Percentiles rank a stretch among this genome's conserved stretches.
phyloP scores from a whole-genome alignment of 2,888 invertebrate genomes.

The Balanococcus diminutus region DNA sequence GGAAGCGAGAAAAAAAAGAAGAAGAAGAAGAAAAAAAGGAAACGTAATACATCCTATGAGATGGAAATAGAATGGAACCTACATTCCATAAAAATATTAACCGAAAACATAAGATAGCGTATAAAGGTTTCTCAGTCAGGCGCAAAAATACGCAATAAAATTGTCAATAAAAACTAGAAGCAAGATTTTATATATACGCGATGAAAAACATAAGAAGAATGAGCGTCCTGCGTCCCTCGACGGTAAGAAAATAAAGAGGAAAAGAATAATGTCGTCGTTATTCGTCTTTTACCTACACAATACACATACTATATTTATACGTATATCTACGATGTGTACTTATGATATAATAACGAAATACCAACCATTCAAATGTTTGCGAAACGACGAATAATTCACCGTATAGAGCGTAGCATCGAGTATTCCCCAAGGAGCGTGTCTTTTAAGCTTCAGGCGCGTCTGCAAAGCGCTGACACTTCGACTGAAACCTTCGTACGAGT shows the following conservation, averaged over 20 bases:
- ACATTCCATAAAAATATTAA: not conserved
- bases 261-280: not conserved
- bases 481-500: not conserved
- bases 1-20: not conserved
- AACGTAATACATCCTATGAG: not conserved
- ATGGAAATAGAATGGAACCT: not conserved
- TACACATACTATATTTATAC: not conserved
- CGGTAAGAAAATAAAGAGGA: not conserved
- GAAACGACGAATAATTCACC: not conserved
- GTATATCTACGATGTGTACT: not conserved
- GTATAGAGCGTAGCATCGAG: not conserved
- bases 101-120: not conserved
- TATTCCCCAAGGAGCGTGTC: conserved; percentile 8
- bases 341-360: conserved; percentile 23
- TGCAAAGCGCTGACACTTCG: not conserved
- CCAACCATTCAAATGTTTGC: conserved; percentile 17
- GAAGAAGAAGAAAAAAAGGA: not conserved
- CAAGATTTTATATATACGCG: not conserved
- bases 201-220: not conserved
- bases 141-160: conserved; percentile 1
- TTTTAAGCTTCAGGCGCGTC: conserved; percentile 19
- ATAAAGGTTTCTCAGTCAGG: not conserved
- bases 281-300: not conserved
- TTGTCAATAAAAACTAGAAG: not conserved
- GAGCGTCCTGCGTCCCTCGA: no score